A percentile compares a stretch with the other conserved stretches of the same genome.
These are phyloP conservation scores for Polyommatus icarus DNA, from an alignment of 2,888 invertebrate genomes.

Conservation along the genomic window DNA sequence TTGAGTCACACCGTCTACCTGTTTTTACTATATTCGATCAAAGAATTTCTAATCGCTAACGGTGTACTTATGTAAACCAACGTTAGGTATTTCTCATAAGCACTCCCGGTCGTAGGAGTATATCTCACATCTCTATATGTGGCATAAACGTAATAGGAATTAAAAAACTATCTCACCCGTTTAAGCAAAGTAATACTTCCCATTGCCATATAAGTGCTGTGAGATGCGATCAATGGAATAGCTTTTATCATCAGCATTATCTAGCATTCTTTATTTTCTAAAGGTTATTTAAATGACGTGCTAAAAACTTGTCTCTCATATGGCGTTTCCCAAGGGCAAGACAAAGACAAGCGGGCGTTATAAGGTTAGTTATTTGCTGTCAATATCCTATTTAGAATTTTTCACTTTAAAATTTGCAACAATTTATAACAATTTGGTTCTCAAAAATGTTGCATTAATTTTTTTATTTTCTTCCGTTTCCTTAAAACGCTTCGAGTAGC, in stretches of 20 bases:
- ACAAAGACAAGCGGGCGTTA: too few species aligned
- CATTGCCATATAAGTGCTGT: slow-evolving; percentile 11
- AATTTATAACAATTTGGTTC: background rate
- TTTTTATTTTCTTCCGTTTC: background rate
- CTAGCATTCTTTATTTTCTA: background rate
- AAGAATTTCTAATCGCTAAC: slow-evolving; percentile 20
- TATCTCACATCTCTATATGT: slow-evolving; percentile 39
- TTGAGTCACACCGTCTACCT: slow-evolving; percentile 12
- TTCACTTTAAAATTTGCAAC: too few species aligned
- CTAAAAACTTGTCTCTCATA: too few species aligned
- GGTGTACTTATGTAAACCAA: slow-evolving; percentile 36
- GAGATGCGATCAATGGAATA: slow-evolving; percentile 13
- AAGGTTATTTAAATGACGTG: background rate
- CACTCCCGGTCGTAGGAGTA: slow-evolving; percentile 50
- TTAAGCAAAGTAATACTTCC: slow-evolving; percentile 37
- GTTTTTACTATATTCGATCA: slow-evolving; percentile 13
- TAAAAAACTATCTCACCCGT: slow-evolving; percentile 42
- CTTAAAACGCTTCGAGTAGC: background rate
- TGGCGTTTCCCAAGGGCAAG: too few species aligned
- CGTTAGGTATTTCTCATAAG: slow-evolving; percentile 42
- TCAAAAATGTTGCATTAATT: background rate
- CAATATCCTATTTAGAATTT: too few species aligned
- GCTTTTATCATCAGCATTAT: background rate
- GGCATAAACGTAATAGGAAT: slow-evolving; percentile 35
- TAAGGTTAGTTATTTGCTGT: too few species aligned